Base-by-base conservation (phyloP, 2,797 vertebrate species). In the Cyprinella venusta region DNA sequence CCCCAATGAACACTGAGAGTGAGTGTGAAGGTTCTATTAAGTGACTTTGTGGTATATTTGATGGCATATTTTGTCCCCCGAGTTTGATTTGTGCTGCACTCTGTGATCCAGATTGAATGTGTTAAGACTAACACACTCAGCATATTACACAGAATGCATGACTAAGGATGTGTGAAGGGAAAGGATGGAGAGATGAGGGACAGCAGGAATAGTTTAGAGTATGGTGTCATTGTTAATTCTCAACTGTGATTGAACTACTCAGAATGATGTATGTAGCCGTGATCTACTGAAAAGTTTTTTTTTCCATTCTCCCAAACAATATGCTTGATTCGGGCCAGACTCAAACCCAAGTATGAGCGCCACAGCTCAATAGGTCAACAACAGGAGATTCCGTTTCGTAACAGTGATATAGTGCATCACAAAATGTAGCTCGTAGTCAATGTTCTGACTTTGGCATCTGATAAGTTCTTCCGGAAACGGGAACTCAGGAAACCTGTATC, bases 401-500 rank as follows among this genome's bases (percentile, higher is more conserved):
- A 33, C 9, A 13, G 42, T 61, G 38, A 42, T 50, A 15, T 42
- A 33, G 24, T 63, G 54, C 12, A 71, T 63, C 18, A n/a, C 36
- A 42, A 56, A 63, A 63, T 72, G 1, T 36, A 21, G 9, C 38
- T 15, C 13, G 13, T 63, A 19, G 18, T 81, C 24, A 4, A 4
- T 63, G 38, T 61, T 77, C n/a, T 70, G 64, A 40, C 38, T 9
- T 78, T 26, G 1, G 0, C 8, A 18, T 56, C 45, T 72, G 38
- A 79, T 81, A 79, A 50, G 15, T 52, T 65, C 9, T 59, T 45
- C 40, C 26, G 24, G 19, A 36, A 72, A 74, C 16, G 48, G 4
- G 30, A 85, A 8, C 19, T 70, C 15, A 40, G 59, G 42, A 81
- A 74, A 65, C 68, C 21, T 77, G 54, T 64, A 50, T 79, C 50